A percentile compares a stretch with the other conserved stretches of the same genome.
These are phyloP conservation scores for Accipiter superciliosus DNA, from an alignment of 2,797 vertebrate species.

Conservation along the genomic window DNA sequence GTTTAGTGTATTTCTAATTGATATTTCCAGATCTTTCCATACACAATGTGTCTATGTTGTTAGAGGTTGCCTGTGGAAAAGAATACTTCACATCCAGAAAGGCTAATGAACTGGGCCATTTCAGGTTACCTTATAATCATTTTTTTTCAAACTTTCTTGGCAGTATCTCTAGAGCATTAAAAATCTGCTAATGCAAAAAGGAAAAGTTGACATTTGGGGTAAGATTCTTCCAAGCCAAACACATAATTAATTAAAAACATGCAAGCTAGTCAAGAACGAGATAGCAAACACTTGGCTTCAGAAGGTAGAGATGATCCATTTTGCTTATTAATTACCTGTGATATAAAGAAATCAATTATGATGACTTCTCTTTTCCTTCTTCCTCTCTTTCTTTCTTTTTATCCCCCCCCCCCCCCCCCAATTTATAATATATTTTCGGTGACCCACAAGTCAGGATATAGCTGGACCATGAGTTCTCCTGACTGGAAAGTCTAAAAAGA, in stretches of 20 bases:
- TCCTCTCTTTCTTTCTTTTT: neutral
- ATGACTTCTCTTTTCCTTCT: neutral
- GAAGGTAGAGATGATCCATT: neutral
- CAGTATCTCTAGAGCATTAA: neutral
- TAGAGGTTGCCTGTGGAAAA: constrained; percentile 51
- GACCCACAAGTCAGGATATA: neutral
- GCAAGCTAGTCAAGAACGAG: neutral
- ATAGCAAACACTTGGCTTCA: neutral
- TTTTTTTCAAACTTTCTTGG: constrained; percentile 66
- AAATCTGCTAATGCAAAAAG: constrained; percentile 33
- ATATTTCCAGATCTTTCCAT: constrained; percentile 63
- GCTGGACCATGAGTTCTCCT: neutral
- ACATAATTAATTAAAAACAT: constrained; percentile 22
- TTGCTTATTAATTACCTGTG: neutral
- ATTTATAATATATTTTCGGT: neutral
- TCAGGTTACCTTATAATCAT: constrained; percentile 37
- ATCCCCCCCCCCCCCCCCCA: rapidly evolving
- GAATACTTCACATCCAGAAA: constrained; percentile 42
- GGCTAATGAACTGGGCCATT: constrained; percentile 23
- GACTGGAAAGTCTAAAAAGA: neutral
- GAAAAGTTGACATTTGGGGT: constrained; percentile 28
- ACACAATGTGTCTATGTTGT: neutral
- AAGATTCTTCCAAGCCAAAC: constrained; percentile 22
- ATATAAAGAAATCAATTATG: neutral
- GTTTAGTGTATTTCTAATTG: constrained; percentile 45